phyloP scores from a whole-genome alignment of 2,113 vertebrate genomes.

The Spheniscus mendiculus region DNA sequence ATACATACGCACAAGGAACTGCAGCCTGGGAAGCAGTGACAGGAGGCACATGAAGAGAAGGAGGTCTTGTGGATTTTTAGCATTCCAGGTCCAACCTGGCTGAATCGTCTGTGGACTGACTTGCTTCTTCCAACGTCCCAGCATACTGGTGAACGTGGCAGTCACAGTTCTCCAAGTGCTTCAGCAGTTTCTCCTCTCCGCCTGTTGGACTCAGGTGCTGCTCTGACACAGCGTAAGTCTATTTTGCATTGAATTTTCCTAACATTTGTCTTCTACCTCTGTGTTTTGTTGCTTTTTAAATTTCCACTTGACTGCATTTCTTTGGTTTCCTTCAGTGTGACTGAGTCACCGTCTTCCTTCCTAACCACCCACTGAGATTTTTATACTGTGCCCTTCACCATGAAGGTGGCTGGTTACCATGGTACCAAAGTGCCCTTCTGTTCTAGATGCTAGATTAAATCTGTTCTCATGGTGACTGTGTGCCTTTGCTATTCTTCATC shows the following conservation, averaged over 20 bases:
- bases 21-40: background rate
- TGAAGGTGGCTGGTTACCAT: slow-evolving; percentile 66
- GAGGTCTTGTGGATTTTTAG: background rate
- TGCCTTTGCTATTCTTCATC: slow-evolving; percentile 8
- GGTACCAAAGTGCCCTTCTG: slow-evolving; percentile 51
- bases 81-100: background rate
- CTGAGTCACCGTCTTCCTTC: slow-evolving; percentile 49
- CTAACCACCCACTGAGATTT: slow-evolving; percentile 27
- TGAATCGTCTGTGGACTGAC: background rate
- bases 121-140: background rate
- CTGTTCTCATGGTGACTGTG: slow-evolving; percentile 60
- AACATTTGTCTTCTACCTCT: background rate
- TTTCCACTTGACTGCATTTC: background rate
- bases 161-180: accelerated
- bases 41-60: slow-evolving; percentile 13
- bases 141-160: background rate
- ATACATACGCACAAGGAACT: slow-evolving; percentile 41
- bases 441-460: slow-evolving; percentile 45
- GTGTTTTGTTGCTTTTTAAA: accelerated
- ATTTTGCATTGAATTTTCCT: background rate
- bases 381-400: background rate
- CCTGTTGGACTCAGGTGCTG: background rate
- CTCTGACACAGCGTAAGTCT: slow-evolving; percentile 29
- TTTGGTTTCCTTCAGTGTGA: background rate
- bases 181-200: background rate